Conservation (phyloP, 1,140 invertebrate species). For the Lerema accius region DNA sequence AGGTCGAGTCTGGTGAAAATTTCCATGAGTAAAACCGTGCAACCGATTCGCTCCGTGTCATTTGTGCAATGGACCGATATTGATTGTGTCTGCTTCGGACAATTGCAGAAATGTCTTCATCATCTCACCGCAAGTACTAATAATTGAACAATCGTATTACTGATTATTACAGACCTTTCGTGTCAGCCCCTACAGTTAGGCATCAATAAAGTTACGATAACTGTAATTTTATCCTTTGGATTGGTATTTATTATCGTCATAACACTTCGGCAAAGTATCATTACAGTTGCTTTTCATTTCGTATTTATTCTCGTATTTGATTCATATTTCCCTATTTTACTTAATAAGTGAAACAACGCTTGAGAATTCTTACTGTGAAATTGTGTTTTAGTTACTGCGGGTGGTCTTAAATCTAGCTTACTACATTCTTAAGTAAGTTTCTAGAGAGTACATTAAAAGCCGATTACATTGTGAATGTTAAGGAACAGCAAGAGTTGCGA, state of each 20-base stretch:
- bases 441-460: conserved; percentile 24
- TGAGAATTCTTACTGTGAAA: conserved; percentile 7
- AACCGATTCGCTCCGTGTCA: conserved; percentile 29
- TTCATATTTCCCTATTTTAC: too few species aligned
- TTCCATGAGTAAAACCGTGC: conserved; percentile 18
- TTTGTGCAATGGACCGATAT: conserved; percentile 31
- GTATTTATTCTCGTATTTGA: too few species aligned
- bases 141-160: conserved; percentile 34
- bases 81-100: conserved; percentile 25
- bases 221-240: conserved; percentile 8
- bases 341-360: too few species aligned
- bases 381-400: not conserved
- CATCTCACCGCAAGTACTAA: conserved; percentile 23
- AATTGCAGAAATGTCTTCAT: conserved; percentile 32
- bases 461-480: conserved; percentile 25
- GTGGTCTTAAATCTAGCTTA: conserved; percentile 28
- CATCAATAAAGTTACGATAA: conserved; percentile 7
- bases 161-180: conserved; percentile 19
- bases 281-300: not conserved
- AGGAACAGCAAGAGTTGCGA: conserved; percentile 7
- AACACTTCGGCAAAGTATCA: conserved; percentile 1
- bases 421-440: conserved; percentile 32
- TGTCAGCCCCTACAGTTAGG: conserved; percentile 3
- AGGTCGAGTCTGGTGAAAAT: conserved; percentile 28
- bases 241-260: conserved; percentile 11